phyloP scores from a whole-genome alignment of 2,113 vertebrate species.

The Drymodes brunneopygia region DNA sequence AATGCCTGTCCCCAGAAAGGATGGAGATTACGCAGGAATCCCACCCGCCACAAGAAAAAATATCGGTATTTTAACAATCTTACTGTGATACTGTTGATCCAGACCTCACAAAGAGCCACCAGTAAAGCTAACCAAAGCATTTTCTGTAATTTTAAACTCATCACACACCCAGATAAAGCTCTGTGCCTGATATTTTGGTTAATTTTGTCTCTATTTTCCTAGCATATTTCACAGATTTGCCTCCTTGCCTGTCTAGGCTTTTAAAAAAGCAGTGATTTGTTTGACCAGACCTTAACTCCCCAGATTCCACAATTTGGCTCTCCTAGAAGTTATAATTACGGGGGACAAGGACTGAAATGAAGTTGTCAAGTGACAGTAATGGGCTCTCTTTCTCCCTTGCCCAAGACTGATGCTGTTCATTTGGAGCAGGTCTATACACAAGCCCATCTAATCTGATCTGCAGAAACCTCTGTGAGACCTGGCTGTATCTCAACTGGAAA shows the following conservation, averaged over 20 bases:
- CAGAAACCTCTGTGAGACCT: neutral
- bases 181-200: neutral
- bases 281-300: neutral
- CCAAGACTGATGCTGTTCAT: neutral
- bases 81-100: neutral
- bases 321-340: neutral
- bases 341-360: neutral
- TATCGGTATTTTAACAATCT: neutral
- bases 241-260: neutral
- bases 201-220: neutral
- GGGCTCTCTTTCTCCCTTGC: neutral
- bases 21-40: neutral
- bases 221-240: neutral
- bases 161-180: neutral
- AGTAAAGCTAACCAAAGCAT: neutral
- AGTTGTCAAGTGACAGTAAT: slow-evolving; percentile 4
- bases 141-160: neutral
- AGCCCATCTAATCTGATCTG: slow-evolving; percentile 9
- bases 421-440: neutral
- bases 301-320: neutral
- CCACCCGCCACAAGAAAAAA: neutral
- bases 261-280: neutral
- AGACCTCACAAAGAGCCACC: neutral
- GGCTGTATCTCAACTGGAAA: neutral
- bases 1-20: neutral